phyloP scores from a whole-genome alignment of 2,113 vertebrate genomes.

The Dipodomys merriami region DNA sequence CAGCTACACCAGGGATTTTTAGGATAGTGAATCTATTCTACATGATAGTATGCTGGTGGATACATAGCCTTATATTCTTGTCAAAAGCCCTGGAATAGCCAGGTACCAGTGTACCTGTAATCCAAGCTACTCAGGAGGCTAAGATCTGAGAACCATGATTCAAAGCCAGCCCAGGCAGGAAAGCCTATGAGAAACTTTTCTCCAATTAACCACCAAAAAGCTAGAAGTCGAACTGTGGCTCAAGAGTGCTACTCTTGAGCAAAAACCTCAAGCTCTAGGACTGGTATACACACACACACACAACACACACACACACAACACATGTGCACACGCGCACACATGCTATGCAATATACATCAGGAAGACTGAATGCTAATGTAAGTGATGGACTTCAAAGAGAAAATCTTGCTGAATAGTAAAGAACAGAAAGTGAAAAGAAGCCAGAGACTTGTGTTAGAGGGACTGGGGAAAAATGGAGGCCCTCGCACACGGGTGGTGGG shows the following conservation, averaged over 20 bases:
- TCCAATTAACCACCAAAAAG: too few species aligned
- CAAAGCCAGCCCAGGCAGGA: too few species aligned
- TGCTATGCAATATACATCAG: neutral
- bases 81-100: neutral
- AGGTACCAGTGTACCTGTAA: too few species aligned
- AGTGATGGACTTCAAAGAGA: neutral
- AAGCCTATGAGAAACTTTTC: too few species aligned
- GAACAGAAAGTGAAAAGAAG: neutral
- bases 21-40: neutral
- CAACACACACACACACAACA: too few species aligned
- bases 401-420: neutral
- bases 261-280: too few species aligned
- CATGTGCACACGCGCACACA: too few species aligned
- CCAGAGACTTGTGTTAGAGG: neutral
- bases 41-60: neutral
- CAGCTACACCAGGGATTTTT: neutral
- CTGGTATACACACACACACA: too few species aligned
- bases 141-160: too few species aligned
- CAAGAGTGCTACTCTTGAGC: too few species aligned
- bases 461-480: neutral
- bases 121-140: too few species aligned
- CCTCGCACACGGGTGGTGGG: neutral
- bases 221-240: too few species aligned
- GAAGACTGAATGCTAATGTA: neutral
- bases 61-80: neutral